Evolutionary conservation across 2,113 vertebrate genomes (phyloP).

Genomic region (Origma solitaria): DNA sequence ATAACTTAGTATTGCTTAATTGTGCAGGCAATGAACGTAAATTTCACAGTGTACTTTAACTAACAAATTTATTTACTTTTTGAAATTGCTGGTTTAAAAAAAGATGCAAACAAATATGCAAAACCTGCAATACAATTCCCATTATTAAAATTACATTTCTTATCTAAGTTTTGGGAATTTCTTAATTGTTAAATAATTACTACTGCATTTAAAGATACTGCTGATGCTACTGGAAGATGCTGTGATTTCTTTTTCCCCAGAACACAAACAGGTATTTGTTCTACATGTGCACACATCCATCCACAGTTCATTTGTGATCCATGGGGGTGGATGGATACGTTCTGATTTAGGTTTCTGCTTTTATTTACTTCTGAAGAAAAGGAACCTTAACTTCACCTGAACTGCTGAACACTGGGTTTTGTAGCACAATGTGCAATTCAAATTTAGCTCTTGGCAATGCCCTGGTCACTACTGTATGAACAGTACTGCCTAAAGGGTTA

Average conservation of each 20-base stretch:
- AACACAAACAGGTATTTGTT: constrained; percentile 5
- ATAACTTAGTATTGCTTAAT: constrained; percentile 56
- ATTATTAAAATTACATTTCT: constrained; percentile 27
- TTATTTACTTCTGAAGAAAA: background rate
- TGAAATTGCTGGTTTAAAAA: constrained; percentile 47
- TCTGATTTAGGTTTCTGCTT: background rate
- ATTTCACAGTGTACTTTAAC: constrained; percentile 54
- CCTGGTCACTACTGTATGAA: background rate
- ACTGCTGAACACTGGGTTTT: background rate
- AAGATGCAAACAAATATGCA: background rate
- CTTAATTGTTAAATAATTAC: constrained; percentile 49
- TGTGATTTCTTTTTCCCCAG: background rate
- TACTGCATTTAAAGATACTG: background rate
- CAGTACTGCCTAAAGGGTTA: background rate
- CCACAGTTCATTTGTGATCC: background rate
- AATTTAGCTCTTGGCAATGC: background rate
- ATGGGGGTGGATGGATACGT: background rate
- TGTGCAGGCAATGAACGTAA: constrained; percentile 65
- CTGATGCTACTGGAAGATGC: background rate
- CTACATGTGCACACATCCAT: background rate
- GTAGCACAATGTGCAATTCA: background rate
- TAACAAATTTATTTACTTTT: constrained; percentile 47
- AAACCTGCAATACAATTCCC: background rate
- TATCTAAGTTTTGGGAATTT: background rate
- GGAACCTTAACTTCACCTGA: background rate